Conservation (phyloP, 2,113 vertebrate species). For the Ancistrus triradiatus region DNA sequence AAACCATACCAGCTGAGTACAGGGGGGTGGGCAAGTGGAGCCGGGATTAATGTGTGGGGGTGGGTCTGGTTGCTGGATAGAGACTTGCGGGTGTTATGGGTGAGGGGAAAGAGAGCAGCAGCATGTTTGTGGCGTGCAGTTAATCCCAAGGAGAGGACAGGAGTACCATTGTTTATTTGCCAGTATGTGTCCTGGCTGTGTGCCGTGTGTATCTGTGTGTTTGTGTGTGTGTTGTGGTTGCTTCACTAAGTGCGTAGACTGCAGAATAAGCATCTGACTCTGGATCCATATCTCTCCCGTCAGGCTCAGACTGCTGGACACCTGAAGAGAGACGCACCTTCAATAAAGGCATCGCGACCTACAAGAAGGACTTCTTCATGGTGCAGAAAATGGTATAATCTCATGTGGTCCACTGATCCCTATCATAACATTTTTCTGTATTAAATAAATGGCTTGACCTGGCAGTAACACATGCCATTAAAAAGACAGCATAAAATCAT, state of each 20-base stretch:
- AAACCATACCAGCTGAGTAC: slow-evolving; percentile 42
- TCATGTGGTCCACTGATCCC: neutral
- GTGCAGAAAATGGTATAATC: slow-evolving; percentile 89
- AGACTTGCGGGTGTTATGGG: slow-evolving; percentile 13
- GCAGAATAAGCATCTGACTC: neutral
- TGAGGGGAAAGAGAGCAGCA: slow-evolving; percentile 27
- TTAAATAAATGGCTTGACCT: too few species aligned
- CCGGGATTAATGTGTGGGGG: slow-evolving; percentile 31
- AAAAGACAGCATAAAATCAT: too few species aligned
- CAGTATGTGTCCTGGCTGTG: slow-evolving; percentile 36
- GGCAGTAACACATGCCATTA: too few species aligned
- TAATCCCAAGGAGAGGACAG: slow-evolving; percentile 65
- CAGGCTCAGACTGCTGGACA: slow-evolving; percentile 94
- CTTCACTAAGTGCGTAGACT: slow-evolving; percentile 4
- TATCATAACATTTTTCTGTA: too few species aligned
- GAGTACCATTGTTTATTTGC: slow-evolving; percentile 60
- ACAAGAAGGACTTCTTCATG: slow-evolving; percentile 97
- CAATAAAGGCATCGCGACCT: slow-evolving; percentile 89
- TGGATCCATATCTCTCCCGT: neutral
- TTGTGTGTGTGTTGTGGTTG: slow-evolving; percentile 5
- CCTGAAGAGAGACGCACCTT: slow-evolving; percentile 84
- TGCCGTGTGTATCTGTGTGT: slow-evolving; percentile 27
- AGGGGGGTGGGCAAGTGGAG: slow-evolving; percentile 16
- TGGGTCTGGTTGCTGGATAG: slow-evolving; percentile 16
- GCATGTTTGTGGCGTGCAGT: slow-evolving; percentile 53